Evolutionary conservation across 64 coral and sea anemone species (phyloP).

Genomic region (Platygyra sinensis): DNA sequence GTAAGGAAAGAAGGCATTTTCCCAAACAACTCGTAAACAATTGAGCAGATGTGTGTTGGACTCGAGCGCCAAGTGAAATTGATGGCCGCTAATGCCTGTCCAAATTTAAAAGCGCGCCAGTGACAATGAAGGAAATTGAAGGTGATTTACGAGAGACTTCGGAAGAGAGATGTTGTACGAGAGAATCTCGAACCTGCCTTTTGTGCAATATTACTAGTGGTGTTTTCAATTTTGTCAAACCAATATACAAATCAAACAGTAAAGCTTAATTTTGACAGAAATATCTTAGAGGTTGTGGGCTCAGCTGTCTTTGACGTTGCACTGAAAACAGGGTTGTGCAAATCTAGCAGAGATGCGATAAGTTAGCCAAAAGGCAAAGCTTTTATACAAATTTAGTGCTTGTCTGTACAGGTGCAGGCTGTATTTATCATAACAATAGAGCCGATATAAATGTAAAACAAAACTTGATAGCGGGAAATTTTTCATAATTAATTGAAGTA

Average conservation of each 20-base stretch:
- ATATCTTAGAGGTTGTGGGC: constrained; percentile 54
- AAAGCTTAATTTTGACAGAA: constrained; percentile 73
- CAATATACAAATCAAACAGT: constrained; percentile 87
- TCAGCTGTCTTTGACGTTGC: constrained; percentile 71
- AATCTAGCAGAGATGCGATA: constrained; percentile 74
- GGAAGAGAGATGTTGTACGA: constrained; percentile 49
- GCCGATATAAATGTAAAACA: constrained; percentile 95
- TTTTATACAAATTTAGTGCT: constrained; percentile 94
- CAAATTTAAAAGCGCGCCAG: constrained; percentile 66
- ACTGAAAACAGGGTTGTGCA: constrained; percentile 54
- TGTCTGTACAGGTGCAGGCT: constrained; percentile 86
- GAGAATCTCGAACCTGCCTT: constrained; percentile 52
- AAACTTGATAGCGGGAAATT: constrained; percentile 97
- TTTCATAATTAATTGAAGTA: constrained; percentile 99
- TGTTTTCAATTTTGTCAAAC: constrained; percentile 55
- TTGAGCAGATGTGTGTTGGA: constrained; percentile 87
- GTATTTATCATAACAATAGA: constrained; percentile 95
- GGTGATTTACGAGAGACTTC: constrained; percentile 41
- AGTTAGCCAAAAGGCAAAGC: constrained; percentile 92
- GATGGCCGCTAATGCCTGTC: constrained; percentile 76
- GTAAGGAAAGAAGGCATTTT: constrained; percentile 91
- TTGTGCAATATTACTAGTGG: constrained; percentile 15
- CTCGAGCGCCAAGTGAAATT: constrained; percentile 73
- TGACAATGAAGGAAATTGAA: constrained; percentile 43
- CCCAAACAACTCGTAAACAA: constrained; percentile 99